These are phyloP conservation scores for Phodopus roborovskii DNA, from an alignment of 2,113 vertebrate species.

Conservation along the genomic window DNA sequence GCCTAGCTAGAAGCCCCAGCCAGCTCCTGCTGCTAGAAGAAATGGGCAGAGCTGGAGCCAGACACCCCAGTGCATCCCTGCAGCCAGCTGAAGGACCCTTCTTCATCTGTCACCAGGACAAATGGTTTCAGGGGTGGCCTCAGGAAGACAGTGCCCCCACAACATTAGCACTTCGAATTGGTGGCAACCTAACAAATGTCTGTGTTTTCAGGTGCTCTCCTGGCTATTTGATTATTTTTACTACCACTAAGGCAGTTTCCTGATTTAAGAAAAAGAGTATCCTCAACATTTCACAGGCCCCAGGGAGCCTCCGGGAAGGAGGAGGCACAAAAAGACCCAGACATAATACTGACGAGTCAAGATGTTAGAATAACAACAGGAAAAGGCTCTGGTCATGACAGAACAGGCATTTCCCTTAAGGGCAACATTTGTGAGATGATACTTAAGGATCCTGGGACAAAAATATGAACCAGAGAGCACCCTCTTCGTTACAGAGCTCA, in stretches of 20 bases:
- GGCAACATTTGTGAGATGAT: rapidly evolving
- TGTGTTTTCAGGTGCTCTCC: slow-evolving; percentile 58
- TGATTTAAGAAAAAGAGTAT: background rate
- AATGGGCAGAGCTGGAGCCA: background rate
- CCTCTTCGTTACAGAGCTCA: rapidly evolving
- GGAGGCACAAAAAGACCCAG: background rate
- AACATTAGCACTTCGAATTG: background rate
- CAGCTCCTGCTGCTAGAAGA: background rate
- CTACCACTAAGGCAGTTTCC: background rate
- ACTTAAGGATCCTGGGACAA: background rate
- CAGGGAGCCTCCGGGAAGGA: background rate
- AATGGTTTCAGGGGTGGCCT: background rate
- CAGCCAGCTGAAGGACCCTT: background rate
- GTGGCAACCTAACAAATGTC: slow-evolving; percentile 12
- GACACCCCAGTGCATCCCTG: background rate
- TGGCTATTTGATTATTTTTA: slow-evolving; percentile 35
- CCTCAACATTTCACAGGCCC: background rate
- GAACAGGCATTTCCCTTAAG: rapidly evolving
- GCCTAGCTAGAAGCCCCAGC: background rate
- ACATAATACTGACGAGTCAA: no score
- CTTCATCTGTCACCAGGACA: background rate
- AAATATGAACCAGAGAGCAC: background rate
- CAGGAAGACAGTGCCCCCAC: background rate
- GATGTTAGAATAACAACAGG: rapidly evolving
- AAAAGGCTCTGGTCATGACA: background rate